Evolutionary conservation across 2,113 vertebrate genomes (phyloP).

Genomic region (Rhodinocichla rosea): DNA sequence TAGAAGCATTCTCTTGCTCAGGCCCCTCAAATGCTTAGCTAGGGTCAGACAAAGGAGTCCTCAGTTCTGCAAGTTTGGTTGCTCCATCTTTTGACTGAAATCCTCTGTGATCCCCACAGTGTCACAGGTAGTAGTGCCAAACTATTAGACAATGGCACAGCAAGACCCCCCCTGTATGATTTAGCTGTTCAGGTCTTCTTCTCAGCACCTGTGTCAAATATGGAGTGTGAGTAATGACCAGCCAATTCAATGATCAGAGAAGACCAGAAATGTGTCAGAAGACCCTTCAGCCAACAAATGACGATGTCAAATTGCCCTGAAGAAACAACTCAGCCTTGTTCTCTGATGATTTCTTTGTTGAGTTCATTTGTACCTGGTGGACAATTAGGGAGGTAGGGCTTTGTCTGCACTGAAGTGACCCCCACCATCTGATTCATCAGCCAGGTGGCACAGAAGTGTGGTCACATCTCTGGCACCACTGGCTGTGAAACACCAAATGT

Average conservation of each 20-base stretch:
- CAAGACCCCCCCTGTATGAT: background rate
- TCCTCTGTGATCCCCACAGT: background rate
- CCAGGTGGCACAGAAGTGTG: background rate
- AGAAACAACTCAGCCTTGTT: background rate
- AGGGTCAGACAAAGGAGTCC: background rate
- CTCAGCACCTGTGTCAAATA: background rate
- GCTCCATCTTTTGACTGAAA: background rate
- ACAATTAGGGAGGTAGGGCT: background rate
- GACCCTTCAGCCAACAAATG: background rate
- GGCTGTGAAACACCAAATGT: accelerated
- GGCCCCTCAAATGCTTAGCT: background rate
- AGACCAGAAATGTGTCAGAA: background rate
- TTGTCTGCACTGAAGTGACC: background rate
- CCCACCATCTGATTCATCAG: background rate
- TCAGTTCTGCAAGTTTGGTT: background rate
- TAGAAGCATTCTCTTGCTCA: background rate
- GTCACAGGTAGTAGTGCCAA: background rate
- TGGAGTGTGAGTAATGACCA: background rate
- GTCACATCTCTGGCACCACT: background rate
- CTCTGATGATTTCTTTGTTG: background rate
- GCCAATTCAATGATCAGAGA: background rate
- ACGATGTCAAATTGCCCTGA: background rate
- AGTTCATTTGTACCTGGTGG: background rate
- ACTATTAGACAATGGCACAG: background rate
- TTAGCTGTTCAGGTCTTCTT: background rate